Evolutionary conservation across 2,113 vertebrate species (phyloP).

Genomic region (Malurus cyaneus): DNA sequence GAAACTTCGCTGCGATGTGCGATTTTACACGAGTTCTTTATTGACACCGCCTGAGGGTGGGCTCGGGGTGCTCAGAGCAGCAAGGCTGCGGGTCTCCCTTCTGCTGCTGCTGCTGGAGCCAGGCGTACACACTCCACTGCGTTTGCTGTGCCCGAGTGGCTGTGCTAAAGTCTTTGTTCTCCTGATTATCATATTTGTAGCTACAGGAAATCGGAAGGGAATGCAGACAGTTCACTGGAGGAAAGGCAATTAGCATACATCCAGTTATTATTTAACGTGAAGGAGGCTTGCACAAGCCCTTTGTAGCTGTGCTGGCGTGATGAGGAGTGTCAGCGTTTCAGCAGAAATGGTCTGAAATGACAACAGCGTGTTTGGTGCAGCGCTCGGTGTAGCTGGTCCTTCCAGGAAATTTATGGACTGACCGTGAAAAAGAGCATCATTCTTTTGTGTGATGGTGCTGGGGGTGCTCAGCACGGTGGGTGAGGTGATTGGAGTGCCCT

Average conservation of each 20-base stretch:
- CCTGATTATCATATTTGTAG: conserved; percentile 59
- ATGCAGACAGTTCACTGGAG: conserved; percentile 45
- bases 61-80: background rate
- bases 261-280: conserved; percentile 30
- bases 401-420: background rate
- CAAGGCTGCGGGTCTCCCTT: background rate
- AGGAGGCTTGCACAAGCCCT: background rate
- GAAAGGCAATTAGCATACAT: conserved; percentile 49
- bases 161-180: conserved; percentile 67
- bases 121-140: background rate
- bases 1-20: background rate
- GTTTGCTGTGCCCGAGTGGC: conserved; percentile 3
- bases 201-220: conserved; percentile 64
- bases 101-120: background rate
- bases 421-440: background rate
- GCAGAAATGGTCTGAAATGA: background rate
- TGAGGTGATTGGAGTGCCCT: background rate
- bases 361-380: background rate
- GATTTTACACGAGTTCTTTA: background rate
- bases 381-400: background rate
- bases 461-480: background rate
- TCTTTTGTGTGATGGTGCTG: background rate
- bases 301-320: conserved; percentile 30
- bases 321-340: conserved; percentile 21
- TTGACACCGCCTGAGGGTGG: background rate